Base-by-base conservation (phyloP, 2,113 vertebrate genomes). In the Procavia capensis region DNA sequence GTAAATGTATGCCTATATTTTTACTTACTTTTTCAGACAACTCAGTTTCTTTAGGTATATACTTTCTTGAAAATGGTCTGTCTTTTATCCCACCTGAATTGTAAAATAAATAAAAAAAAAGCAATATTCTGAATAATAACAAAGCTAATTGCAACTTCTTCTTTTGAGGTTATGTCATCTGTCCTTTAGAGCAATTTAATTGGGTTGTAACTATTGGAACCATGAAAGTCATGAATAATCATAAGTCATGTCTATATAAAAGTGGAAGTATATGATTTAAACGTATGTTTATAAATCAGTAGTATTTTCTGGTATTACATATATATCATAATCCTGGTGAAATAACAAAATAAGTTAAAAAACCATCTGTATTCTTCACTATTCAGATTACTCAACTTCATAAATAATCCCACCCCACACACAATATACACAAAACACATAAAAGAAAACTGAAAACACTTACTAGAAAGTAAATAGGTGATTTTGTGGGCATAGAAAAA, bases 391-490 rank as follows among this genome's bases (percentile, higher is more conserved):
- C 14, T 78, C 34, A 81, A 16, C 8, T 43, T 3, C n/a, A 61
- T 91, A 90, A 80, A 82, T 74, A 89, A n/a, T n/a, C n/a, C n/a
- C n/a, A n/a, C n/a, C n/a, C 88, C 45, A 96, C 24, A 11, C 25
- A 93, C 29, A 81, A 72, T 94, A 97, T 8, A 90, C 1, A 92
- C 7, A 90, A 61, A 19, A 96, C 9, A 94, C 25, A 66, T 64
- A 84, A 93, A 91, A 85, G 39, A 91, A 76, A 94, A 94, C 50
- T 90, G 31, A 74, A 41, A n/a, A 94, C 54, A 84, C 88, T 79
- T 83, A 41, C 17, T 34, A 87, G 61, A 97, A 97, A 96, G 88
- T 80, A 85, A 97, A 84, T 39, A 22, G 63, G 34, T 95, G 47
- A 90, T 84, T 92, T 84, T 66, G 24, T 90, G 41, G 45, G 29